These are phyloP conservation scores for Zonotrichia leucophrys DNA, from an alignment of 2,113 vertebrate species.

Conservation along the genomic window DNA sequence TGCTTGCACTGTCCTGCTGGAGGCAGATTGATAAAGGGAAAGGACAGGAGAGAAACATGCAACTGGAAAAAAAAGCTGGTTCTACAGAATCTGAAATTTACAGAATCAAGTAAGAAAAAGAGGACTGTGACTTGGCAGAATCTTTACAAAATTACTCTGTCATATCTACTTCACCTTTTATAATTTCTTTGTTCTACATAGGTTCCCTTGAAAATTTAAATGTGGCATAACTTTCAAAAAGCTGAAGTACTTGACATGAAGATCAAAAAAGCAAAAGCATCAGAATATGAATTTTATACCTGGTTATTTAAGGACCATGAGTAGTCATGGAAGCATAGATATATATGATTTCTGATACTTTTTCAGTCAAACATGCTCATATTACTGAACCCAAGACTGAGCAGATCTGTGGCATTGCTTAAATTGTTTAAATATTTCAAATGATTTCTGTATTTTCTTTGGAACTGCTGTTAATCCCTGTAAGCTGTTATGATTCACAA, in stretches of 20 bases:
- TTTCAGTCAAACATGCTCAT: background rate
- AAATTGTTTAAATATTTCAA: slow-evolving; percentile 38
- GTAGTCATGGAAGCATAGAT: background rate
- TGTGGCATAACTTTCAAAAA: background rate
- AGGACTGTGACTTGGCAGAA: background rate
- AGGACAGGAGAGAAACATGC: background rate
- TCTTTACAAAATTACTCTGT: background rate
- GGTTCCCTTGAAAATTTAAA: background rate
- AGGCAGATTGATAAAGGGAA: background rate
- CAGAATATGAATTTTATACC: background rate
- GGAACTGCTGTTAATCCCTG: slow-evolving; percentile 38
- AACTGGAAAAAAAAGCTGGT: background rate
- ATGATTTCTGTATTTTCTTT: slow-evolving; percentile 44
- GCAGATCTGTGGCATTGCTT: background rate
- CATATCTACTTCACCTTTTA: background rate
- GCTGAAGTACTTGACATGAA: background rate
- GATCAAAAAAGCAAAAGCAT: background rate
- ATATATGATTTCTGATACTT: background rate
- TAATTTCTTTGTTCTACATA: background rate
- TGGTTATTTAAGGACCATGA: background rate
- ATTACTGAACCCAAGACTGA: background rate
- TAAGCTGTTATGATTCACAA: slow-evolving; percentile 44
- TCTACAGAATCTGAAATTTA: background rate
- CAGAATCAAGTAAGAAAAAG: background rate
- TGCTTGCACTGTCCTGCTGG: background rate